Base-by-base conservation (phyloP, 2,888 invertebrate genomes). In the Apocheima hispidaria region DNA sequence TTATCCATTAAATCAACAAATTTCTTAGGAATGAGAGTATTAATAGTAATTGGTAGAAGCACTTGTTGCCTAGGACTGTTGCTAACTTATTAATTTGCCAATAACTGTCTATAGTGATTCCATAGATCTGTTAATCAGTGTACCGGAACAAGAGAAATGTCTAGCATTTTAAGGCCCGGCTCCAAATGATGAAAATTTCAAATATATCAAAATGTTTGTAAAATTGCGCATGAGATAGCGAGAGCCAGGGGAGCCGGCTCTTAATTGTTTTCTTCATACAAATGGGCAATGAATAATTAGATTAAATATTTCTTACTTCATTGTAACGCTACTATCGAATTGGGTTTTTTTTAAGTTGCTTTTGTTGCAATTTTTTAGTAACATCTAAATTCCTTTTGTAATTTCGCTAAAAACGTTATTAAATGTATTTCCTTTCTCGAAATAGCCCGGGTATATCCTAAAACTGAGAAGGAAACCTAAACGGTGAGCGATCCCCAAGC, bases 381-480 rank as follows among this genome's bases (percentile, higher is more conserved):
- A 44, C 44, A 44, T 28, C 28, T 18, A 28, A 44, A 44, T 28
- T 4, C 26, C 44, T 16, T 44, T 44, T n/a, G 41, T 44, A 28
- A 28, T 16, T 38, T 44, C 6, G 28, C 4, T 28, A 28, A 28
- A 28, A 26, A 9, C 23, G 1, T 3, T 23, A 4, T 23, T 4
- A 28, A 16, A 28, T 44, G 16, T 44, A 18, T 26, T 28, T 44
- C 28, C 16, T 28, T 10, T 28, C 28, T 26, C 2, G n/a, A 40
- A 14, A n/a, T n/a, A n/a, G n/a, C n/a, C n/a, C n/a, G n/a, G n/a
- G n/a, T n/a, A n/a, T n/a, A n/a, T n/a, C n/a, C n/a, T n/a, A n/a
- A n/a, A n/a, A n/a, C n/a, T n/a, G n/a, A n/a, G n/a, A n/a, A n/a
- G n/a, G n/a, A n/a, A n/a, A n/a, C n/a, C n/a, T n/a, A n/a, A n/a